These are phyloP conservation scores for Tribolium castaneum DNA, from an alignment of 1,140 invertebrate species.

Conservation along the genomic window DNA sequence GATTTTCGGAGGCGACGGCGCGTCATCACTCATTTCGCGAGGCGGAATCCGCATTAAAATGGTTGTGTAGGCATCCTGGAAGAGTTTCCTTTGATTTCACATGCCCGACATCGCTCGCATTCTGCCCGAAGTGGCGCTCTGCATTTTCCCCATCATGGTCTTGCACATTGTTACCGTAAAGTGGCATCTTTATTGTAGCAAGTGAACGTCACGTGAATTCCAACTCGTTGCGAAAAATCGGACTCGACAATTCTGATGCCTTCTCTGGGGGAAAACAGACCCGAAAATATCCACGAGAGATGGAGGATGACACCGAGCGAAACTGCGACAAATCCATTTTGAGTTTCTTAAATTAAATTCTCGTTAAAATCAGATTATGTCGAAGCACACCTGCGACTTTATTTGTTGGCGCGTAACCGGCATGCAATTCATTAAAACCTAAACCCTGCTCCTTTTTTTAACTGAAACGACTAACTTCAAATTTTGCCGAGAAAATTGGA, in stretches of 20 bases:
- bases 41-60: background rate
- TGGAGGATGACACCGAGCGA: background rate
- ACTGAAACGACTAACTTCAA: background rate
- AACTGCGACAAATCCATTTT: constrained; percentile 24
- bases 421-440: background rate
- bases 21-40: background rate
- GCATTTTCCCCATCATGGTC: constrained; percentile 20
- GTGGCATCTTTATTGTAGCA: constrained; percentile 22
- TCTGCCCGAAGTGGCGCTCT: constrained; percentile 7
- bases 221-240: constrained; percentile 12
- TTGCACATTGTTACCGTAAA: constrained; percentile 26
- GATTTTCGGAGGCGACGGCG: background rate
- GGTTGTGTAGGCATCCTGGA: background rate
- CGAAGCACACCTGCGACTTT: constrained; percentile 9
- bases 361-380: constrained; percentile 26
- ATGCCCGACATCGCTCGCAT: constrained; percentile 12
- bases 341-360: constrained; percentile 30
- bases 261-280: background rate
- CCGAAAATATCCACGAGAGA: background rate
- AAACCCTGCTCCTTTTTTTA: too few relatives aligned
- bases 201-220: constrained; percentile 4
- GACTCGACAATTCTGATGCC: background rate
- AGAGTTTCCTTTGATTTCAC: constrained; percentile 16
- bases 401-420: background rate
- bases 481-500: background rate